These are phyloP conservation scores for Diarsia brunnea DNA, from an alignment of 2,888 invertebrate genomes.

Conservation along the genomic window DNA sequence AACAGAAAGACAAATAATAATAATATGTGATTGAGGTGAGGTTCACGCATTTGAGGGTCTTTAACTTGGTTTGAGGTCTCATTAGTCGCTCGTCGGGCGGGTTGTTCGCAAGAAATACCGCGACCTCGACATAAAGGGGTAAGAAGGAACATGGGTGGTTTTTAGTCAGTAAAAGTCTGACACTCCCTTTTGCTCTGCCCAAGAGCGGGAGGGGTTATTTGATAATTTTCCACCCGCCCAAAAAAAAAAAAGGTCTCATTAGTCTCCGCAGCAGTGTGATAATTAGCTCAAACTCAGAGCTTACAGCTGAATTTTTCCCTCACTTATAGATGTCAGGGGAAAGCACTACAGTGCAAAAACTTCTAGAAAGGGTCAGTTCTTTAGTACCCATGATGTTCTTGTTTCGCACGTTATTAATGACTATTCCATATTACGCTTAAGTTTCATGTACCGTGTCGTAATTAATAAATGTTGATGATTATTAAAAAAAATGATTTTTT, in stretches of 20 bases:
- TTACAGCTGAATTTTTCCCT: not conserved
- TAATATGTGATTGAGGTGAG: not conserved
- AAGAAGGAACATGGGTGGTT: too few relatives aligned
- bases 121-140: too few relatives aligned
- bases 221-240: too few relatives aligned
- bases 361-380: not conserved
- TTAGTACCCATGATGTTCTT: not conserved
- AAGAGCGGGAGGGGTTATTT: too few relatives aligned
- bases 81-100: too few relatives aligned
- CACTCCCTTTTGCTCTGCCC: too few relatives aligned
- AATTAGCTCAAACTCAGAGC: not conserved
- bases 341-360: not conserved
- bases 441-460: not conserved
- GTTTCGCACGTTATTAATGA: not conserved
- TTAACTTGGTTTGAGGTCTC: not conserved
- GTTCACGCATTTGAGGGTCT: not conserved
- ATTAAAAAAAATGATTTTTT: too few relatives aligned
- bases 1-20: not conserved
- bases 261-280: not conserved
- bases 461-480: not conserved
- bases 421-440: not conserved
- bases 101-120: too few relatives aligned
- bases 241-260: not conserved
- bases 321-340: not conserved
- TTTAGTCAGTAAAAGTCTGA: too few relatives aligned